A percentile compares a stretch with the other conserved stretches of the same genome.
These are phyloP conservation scores for Tenthredo mesomela DNA, from an alignment of 2,888 invertebrate genomes.

Conservation along the genomic window DNA sequence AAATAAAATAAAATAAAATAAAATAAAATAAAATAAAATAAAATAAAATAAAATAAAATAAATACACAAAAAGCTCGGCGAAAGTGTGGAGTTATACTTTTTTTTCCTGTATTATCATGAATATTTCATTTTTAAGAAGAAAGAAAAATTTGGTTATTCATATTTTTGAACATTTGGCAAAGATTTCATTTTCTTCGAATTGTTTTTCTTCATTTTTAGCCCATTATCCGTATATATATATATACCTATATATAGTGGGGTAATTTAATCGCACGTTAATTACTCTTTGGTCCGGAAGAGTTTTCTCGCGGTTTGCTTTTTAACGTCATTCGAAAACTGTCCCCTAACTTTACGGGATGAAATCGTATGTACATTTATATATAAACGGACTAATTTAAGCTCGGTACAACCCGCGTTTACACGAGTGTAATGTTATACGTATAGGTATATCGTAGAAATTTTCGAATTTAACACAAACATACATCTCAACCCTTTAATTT, in stretches of 20 bases:
- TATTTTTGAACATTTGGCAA: background rate
- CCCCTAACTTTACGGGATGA: background rate
- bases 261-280: conserved; percentile 1
- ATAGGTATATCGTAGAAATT: background rate
- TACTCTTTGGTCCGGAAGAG: conserved; percentile 3
- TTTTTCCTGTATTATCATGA: background rate
- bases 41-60: background rate
- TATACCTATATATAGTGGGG: background rate
- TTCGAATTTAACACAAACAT: background rate
- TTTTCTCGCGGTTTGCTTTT: conserved; percentile 8
- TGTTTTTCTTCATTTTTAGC: background rate
- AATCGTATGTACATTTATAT: background rate
- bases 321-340: background rate
- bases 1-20: background rate
- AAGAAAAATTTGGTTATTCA: background rate
- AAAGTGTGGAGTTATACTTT: background rate
- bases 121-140: background rate
- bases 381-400: background rate
- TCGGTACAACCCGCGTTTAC: background rate
- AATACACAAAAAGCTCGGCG: background rate
- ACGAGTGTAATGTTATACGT: background rate
- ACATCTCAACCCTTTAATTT: background rate
- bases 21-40: background rate
- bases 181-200: background rate
- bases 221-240: no score